Base-by-base conservation (phyloP, 2,797 vertebrate species). In the Gorsachius magnificus region DNA sequence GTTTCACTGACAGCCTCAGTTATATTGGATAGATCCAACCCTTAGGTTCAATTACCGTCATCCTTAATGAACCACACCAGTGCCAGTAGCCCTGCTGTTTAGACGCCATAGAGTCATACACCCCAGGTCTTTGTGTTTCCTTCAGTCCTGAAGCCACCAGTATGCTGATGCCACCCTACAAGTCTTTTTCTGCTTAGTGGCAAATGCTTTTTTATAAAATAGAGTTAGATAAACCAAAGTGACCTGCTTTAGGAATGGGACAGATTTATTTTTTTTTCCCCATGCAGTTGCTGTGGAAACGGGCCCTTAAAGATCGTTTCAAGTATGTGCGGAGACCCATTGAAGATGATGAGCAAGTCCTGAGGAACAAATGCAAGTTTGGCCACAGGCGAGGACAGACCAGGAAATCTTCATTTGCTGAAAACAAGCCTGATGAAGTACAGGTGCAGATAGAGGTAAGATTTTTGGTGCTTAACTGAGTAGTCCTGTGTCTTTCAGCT, bases 291-390 rank as follows among this genome's bases (percentile, higher is more conserved):
- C 95, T 97, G 58, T 98, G 98, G 98, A 98, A 98, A 97, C 91
- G 94, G 88, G 97, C 98, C 33, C 98, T 98, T 88, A 98, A 98
- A 95, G 98, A 98, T 95, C 97, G 97, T 48, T 98, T 98, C 97
- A 98, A 98, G 68, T 98, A 98, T 5, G 96, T 98, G 45, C 56
- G 97, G 85, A 97, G 98, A 97, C 97, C 98, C 56, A 98, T 98
- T 85, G 97, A 98, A 75, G 98, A 98, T 24, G 97, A 98, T 60
- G 98, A 98, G 51, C 97, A 98, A 91, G 98, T 98, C 41, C 85
- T 98, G 87, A 98, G 96, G 89, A 98, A 98, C 91, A 98, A 98
- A 76, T 97, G 64, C 69, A 98, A 98, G 87, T 98, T 98, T 94
- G 98, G 98, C 58, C 98, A 98, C 83, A 96, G 97, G 84, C 84